Percentiles rank a stretch among this genome's conserved stretches.
Evolutionary conservation across 2,797 vertebrate species (phyloP).

Genomic region (Gadopsis bispinosus): DNA sequence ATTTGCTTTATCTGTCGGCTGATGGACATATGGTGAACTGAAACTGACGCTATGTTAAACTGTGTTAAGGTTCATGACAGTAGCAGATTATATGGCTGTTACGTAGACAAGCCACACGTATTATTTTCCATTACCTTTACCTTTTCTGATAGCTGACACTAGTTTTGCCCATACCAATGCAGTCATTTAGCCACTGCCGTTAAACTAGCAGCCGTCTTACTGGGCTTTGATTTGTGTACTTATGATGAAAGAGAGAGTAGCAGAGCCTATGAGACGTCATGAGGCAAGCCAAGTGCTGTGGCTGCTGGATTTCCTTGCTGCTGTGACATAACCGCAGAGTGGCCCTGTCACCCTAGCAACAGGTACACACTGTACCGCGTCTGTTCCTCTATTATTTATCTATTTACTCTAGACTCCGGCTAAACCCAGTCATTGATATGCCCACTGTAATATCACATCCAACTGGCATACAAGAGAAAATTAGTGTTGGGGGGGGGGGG

Average conservation of each 20-base stretch:
- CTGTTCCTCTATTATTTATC: conserved; percentile 78
- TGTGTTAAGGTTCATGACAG: conserved; percentile 35
- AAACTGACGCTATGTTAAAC: conserved; percentile 33
- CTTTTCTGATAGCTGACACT: neutral
- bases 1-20: neutral
- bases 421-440: conserved; percentile 70
- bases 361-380: conserved; percentile 76
- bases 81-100: neutral
- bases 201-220: conserved; percentile 14
- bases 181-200: conserved; percentile 7
- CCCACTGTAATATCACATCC: conserved; percentile 57
- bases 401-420: conserved; percentile 68
- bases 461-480: conserved; percentile 38
- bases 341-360: conserved; percentile 78
- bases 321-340: conserved; percentile 76
- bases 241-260: conserved; percentile 43
- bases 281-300: conserved; percentile 40
- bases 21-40: conserved; percentile 24
- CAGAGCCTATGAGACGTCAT: conserved; percentile 53
- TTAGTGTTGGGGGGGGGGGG: neutral
- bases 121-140: neutral
- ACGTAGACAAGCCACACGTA: neutral
- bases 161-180: conserved; percentile 6
- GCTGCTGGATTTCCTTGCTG: conserved; percentile 61
- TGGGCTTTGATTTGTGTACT: conserved; percentile 40